A percentile compares a stretch with the other conserved stretches of the same genome.
phyloP scores from a whole-genome alignment of 1,140 invertebrate genomes.

The Rhagoletis zephyria region DNA sequence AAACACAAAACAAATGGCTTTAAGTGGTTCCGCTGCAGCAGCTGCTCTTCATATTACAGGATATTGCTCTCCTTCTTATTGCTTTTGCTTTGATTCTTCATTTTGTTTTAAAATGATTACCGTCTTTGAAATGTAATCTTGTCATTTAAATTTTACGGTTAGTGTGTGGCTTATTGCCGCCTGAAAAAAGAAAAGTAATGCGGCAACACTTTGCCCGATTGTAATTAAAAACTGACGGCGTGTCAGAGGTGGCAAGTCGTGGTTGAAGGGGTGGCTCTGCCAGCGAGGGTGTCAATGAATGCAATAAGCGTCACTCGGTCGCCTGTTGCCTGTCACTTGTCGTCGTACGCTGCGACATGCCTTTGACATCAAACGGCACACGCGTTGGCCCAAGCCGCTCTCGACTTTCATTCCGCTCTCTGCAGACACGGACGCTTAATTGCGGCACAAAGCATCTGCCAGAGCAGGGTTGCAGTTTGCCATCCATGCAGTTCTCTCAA shows the following conservation, averaged over 20 bases:
- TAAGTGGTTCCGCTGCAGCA: too few species aligned
- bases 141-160: slow-evolving; percentile 2
- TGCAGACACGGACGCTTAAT: not conserved
- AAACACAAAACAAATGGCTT: too few species aligned
- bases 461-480: not conserved
- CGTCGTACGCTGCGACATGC: slow-evolving; percentile 5
- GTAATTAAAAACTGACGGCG: not conserved
- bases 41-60: not conserved
- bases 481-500: not conserved
- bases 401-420: not conserved
- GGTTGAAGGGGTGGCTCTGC: not conserved
- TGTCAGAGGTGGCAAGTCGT: not conserved
- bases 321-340: not conserved
- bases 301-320: slow-evolving; percentile 3
- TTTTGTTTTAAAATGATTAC: not conserved
- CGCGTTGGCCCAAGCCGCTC: not conserved
- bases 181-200: not conserved
- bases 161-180: not conserved
- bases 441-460: slow-evolving; percentile 13
- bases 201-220: slow-evolving; percentile 3
- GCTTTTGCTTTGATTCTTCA: not conserved
- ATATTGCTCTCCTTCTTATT: slow-evolving; percentile 27
- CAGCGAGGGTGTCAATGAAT: not conserved
- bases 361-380: slow-evolving; percentile 33
- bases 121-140: not conserved